Evolutionary conservation across 2,888 invertebrate species (phyloP), one percentile per base, ranked within the genome.

Genomic region (Macrostomum cliftonense): DNA sequence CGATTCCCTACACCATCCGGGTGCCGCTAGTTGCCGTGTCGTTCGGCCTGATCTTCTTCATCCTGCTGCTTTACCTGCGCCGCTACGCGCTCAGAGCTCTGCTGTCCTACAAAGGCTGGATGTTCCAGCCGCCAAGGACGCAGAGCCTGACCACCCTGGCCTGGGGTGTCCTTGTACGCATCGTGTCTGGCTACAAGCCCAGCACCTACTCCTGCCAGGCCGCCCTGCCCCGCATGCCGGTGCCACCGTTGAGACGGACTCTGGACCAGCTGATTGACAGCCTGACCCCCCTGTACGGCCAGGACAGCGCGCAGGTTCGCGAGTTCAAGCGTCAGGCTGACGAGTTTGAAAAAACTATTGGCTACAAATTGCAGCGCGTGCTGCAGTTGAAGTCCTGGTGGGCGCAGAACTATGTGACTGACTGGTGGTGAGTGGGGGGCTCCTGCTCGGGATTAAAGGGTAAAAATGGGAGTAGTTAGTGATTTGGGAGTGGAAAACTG

Each of bases 371-470:
- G 37, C 73, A 73, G 56, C 58, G 65, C 40, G 61, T 72, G 45
- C 61, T 74, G 12, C 58, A 65, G 19, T 55, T 73, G 37, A 72
- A 71, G 55, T 70, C 73, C 1, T 73, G 72, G 72, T 70, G 71
- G 68, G 62, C 68, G 4, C 67, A 66, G 11, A 72, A 73, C 58
- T 73, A 70, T 60, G 71, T 73, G 37, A 68, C 69, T 40, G 73
- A 73, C 55, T 73, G 73, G 71, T 73, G 73, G 73, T 72, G 59
- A 57, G 66, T 57, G 14, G 16, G 28, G 28, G 28, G 9, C 28
- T 28, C 5, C 28, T 28, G 28, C 9, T 28, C 28, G 28, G 28
- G 28, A 28, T 28, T 28, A 28, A 28, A 28, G 28, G 9, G 28
- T 28, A 9, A 28, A 28, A 7, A 9, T 28, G 28, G 28, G 4